phyloP scores from a whole-genome alignment of 1,140 invertebrate species.

The Camponotus pennsylvanicus region DNA sequence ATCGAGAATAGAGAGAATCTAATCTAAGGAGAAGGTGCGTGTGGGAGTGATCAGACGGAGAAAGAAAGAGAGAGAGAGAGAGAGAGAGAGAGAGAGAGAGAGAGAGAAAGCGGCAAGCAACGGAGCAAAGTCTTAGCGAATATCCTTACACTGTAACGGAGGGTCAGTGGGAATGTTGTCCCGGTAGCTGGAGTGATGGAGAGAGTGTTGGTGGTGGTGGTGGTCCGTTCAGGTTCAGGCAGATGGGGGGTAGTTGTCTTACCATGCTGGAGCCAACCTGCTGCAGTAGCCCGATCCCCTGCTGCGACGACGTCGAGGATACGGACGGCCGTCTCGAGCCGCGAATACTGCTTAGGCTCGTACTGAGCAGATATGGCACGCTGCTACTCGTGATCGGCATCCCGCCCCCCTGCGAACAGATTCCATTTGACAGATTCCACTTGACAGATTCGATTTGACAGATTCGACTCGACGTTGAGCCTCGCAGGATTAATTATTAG shows the following conservation, averaged over 20 bases:
- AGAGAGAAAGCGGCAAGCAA: constrained; percentile 38
- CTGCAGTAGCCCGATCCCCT: constrained; percentile 92
- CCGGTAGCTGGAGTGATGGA: constrained; percentile 88
- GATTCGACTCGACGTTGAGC: too few species aligned
- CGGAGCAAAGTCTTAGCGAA: constrained; percentile 80
- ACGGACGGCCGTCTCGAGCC: constrained; percentile 90
- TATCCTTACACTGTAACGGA: constrained; percentile 92
- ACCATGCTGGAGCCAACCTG: constrained; percentile 95
- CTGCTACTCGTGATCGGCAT: constrained; percentile 96
- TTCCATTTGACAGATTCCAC: background rate
- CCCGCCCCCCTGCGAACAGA: constrained; percentile 89
- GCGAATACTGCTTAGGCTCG: constrained; percentile 93
- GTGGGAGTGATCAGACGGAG: constrained; percentile 22
- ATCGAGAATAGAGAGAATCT: constrained; percentile 19
- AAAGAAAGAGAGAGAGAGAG: constrained; percentile 40
- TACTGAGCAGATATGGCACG: constrained; percentile 93
- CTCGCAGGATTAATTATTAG: background rate
- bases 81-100: constrained; percentile 30
- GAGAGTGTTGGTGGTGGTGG: constrained; percentile 85
- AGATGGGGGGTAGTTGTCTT: constrained; percentile 91
- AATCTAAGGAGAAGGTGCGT: constrained; percentile 27
- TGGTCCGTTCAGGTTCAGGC: constrained; percentile 89
- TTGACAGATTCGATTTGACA: background rate
- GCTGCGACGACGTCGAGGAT: constrained; percentile 87
- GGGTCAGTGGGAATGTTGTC: constrained; percentile 89